Percentiles rank a stretch among this genome's conserved stretches.
phyloP scores from a whole-genome alignment of 1,140 invertebrate genomes.

The Halyomorpha halys region DNA sequence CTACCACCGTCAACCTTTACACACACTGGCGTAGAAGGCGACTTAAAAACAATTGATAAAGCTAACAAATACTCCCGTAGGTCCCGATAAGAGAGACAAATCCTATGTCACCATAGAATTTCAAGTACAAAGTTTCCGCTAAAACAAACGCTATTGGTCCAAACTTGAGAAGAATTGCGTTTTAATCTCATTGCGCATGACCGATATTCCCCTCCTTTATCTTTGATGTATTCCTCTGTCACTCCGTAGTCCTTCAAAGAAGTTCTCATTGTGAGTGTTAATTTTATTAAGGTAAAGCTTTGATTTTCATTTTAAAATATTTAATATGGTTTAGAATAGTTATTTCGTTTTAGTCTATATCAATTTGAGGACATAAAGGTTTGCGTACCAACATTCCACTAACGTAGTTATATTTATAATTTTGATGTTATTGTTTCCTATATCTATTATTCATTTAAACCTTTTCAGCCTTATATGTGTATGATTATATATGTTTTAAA shows the following conservation, averaged over 20 bases:
- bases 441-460: no score
- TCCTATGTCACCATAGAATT: background rate
- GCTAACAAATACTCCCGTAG: background rate
- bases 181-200: background rate
- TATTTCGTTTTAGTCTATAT: no score
- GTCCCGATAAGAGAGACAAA: conserved; percentile 2
- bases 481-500: no score
- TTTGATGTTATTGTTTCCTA: no score
- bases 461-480: no score
- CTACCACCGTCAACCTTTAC: conserved; percentile 54
- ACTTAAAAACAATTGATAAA: conserved; percentile 12
- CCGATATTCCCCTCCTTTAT: background rate
- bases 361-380: no score
- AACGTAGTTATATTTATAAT: no score
- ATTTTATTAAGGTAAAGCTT: no score
- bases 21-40: conserved; percentile 79
- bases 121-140: conserved; percentile 9
- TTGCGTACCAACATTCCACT: no score
- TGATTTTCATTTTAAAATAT: no score
- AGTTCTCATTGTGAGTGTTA: background rate
- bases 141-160: background rate
- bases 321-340: no score
- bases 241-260: background rate
- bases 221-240: background rate
- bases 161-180: conserved; percentile 1